Conservation (phyloP, 2,888 invertebrate species). For the Phaedon cochleariae region DNA sequence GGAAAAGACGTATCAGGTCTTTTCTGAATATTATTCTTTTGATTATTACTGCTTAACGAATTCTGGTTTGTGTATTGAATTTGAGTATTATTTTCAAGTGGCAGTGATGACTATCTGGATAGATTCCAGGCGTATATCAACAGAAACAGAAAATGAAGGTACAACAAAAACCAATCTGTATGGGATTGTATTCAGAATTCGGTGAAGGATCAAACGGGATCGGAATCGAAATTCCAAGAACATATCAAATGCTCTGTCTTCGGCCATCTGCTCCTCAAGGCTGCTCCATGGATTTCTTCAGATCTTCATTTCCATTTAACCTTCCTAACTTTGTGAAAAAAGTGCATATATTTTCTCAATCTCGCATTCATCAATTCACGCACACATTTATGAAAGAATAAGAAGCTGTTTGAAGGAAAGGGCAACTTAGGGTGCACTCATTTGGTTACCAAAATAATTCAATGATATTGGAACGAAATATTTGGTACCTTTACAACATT, state of each 20-base stretch:
- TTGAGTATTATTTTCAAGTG: no score
- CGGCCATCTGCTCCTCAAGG: not conserved
- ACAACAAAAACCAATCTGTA: not conserved
- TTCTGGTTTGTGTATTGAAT: no score
- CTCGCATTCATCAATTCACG: conserved; percentile 25
- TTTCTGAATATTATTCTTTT: no score
- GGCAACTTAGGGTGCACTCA: conserved; percentile 11
- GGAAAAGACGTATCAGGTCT: no score
- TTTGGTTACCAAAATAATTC: not conserved
- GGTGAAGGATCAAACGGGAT: conserved; percentile 25
- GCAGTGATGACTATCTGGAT: no score
- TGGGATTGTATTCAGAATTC: not conserved
- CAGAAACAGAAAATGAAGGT: not conserved
- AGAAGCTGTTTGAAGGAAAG: conserved; percentile 31
- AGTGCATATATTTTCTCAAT: conserved; percentile 22
- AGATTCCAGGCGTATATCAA: no score
- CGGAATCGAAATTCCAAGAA: conserved; percentile 50
- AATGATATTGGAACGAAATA: not conserved
- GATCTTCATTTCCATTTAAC: not conserved
- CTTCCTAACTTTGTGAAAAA: conserved; percentile 5
- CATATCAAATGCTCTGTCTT: conserved; percentile 55
- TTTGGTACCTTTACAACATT: not conserved
- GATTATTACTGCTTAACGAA: no score
- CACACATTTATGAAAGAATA: conserved; percentile 23
- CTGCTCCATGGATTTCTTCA: conserved; percentile 5